Evolutionary conservation across 2,113 vertebrate genomes (phyloP).

Genomic region (Merops nubicus): DNA sequence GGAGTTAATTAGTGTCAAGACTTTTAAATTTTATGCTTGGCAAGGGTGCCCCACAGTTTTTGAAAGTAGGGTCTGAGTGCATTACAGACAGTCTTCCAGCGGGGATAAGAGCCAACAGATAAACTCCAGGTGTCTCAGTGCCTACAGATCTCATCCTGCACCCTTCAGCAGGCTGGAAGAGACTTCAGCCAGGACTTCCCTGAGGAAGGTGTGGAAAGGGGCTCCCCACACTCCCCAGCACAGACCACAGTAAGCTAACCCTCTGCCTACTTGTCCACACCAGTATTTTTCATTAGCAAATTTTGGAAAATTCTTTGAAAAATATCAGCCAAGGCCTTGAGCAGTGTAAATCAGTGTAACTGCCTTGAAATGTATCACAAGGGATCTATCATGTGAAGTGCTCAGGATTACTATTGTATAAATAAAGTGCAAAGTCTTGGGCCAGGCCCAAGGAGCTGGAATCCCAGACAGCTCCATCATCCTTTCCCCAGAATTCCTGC

Average conservation of each 20-base stretch:
- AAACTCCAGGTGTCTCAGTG: accelerated
- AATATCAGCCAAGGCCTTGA: constrained; percentile 14
- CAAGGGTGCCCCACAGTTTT: neutral
- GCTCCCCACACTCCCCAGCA: accelerated
- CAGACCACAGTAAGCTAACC: neutral
- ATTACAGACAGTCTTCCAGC: neutral
- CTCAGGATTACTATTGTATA: constrained; percentile 29
- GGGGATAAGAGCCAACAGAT: neutral
- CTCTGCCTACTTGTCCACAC: neutral
- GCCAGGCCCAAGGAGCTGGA: constrained; percentile 6
- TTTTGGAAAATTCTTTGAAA: constrained; percentile 54
- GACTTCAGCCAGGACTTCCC: neutral
- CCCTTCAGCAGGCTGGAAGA: neutral
- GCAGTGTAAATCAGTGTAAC: constrained; percentile 5
- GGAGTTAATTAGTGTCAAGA: neutral
- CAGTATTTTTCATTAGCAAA: constrained; percentile 48
- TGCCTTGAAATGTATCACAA: neutral
- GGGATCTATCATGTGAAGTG: constrained; percentile 37
- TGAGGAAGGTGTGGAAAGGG: neutral
- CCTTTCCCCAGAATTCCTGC: neutral
- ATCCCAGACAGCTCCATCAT: constrained; percentile 41
- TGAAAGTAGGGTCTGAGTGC: neutral
- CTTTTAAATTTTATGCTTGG: neutral
- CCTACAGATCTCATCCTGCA: neutral
- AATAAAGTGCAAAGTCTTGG: constrained; percentile 44